Conservation (phyloP, 2,113 vertebrate species). For the Larimichthys polyactis region DNA sequence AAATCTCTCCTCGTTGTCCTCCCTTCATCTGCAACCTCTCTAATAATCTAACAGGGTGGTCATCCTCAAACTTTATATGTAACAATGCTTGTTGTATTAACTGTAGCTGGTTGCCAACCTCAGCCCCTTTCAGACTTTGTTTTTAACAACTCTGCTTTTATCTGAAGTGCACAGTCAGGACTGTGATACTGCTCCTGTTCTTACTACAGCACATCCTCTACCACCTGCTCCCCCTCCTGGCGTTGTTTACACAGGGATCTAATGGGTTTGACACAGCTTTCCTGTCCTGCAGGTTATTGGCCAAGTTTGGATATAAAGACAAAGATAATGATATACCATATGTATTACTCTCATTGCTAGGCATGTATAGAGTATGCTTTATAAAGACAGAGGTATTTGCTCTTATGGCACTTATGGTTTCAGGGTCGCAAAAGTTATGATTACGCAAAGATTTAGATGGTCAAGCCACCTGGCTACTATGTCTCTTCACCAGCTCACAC, state of each 20-base stretch:
- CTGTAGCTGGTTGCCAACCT: conserved; percentile 6
- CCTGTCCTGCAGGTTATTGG: conserved; percentile 12
- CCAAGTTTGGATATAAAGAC: not conserved
- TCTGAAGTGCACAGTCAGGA: not conserved
- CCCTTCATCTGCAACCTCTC: conserved; percentile 2
- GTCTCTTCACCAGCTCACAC: not conserved
- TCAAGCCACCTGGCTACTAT: not conserved
- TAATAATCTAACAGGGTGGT: not conserved
- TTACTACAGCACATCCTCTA: conserved; percentile 17
- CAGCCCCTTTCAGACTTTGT: not conserved
- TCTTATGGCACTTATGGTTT: not conserved
- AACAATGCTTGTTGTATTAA: not conserved
- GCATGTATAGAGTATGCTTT: not conserved
- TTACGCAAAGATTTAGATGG: not conserved
- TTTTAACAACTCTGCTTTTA: not conserved
- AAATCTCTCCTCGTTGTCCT: conserved; percentile 3
- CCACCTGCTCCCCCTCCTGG: conserved; percentile 38
- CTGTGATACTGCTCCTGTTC: not conserved
- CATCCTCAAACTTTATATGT: not conserved
- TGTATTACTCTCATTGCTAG: not conserved
- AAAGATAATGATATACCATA: not conserved
- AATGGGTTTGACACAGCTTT: conserved; percentile 15
- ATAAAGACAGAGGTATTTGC: not conserved
- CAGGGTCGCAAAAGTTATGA: not conserved
- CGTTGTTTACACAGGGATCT: conserved; percentile 33